phyloP scores from a whole-genome alignment of 2,888 invertebrate species.

The Machimus rusticus region DNA sequence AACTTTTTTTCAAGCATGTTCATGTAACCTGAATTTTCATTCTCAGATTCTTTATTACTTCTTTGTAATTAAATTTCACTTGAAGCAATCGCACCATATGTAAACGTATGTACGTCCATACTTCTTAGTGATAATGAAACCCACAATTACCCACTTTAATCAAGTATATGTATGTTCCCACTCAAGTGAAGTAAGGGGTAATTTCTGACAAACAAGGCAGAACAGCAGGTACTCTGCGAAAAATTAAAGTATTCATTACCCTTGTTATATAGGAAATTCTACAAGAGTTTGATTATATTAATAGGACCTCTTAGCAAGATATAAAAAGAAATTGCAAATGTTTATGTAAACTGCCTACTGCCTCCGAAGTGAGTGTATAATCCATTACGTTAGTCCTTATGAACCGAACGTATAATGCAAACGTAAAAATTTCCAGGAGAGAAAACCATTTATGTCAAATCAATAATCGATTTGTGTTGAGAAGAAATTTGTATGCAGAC shows the following conservation, averaged over 20 bases:
- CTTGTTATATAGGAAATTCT: not conserved
- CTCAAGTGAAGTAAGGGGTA: not conserved
- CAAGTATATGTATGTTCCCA: not conserved
- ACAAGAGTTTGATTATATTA: not conserved
- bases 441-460: slow-evolving; percentile 22
- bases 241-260: not conserved
- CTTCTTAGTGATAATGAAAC: not conserved
- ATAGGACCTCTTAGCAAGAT: not conserved
- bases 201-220: not conserved
- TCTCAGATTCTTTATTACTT: not conserved
- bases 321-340: slow-evolving; percentile 17
- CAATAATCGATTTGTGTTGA: slow-evolving; percentile 35
- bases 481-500: slow-evolving; percentile 25
- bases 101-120: not conserved
- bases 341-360: not conserved
- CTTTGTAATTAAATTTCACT: not conserved
- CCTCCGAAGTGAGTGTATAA: not conserved
- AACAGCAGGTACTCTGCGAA: not conserved
- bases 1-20: not conserved
- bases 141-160: not conserved
- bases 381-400: not conserved
- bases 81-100: not conserved
- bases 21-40: not conserved
- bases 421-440: not conserved
- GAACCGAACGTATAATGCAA: not conserved